Conservation (phyloP, 2,113 vertebrate genomes). For the Telmatochromis sp. region DNA sequence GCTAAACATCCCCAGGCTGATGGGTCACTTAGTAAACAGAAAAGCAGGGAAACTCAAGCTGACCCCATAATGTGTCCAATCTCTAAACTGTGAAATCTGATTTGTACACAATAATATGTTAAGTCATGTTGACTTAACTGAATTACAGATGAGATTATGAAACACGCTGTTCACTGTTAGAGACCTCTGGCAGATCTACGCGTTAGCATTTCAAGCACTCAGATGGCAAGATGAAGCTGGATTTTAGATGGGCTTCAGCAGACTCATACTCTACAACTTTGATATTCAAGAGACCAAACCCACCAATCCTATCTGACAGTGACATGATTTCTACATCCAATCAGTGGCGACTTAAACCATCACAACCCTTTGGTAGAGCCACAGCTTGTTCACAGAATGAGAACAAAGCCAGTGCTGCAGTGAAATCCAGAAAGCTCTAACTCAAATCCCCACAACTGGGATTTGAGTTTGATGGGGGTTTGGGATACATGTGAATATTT, state of each 20-base stretch:
- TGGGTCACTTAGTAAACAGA: neutral
- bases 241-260: neutral
- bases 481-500: conserved; percentile 26
- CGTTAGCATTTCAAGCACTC: neutral
- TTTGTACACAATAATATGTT: neutral
- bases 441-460: conserved; percentile 21
- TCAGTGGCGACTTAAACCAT: neutral
- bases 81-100: conserved; percentile 8
- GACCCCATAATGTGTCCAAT: neutral
- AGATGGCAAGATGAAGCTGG: neutral
- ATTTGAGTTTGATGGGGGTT: conserved; percentile 29
- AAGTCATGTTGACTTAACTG: conserved; percentile 1
- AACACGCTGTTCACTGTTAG: neutral
- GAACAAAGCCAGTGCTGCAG: neutral
- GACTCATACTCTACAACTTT: neutral
- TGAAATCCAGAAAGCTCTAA: conserved; percentile 13
- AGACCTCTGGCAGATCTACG: neutral
- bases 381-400: neutral
- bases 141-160: conserved; percentile 14
- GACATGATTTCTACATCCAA: neutral
- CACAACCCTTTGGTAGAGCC: neutral
- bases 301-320: neutral
- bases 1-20: neutral
- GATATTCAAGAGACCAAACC: neutral
- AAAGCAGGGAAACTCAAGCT: neutral